A percentile compares a stretch with the other conserved stretches of the same genome.
Conservation (phyloP, 2,113 vertebrate species). For the Forbesichthys papilliferus region DNA sequence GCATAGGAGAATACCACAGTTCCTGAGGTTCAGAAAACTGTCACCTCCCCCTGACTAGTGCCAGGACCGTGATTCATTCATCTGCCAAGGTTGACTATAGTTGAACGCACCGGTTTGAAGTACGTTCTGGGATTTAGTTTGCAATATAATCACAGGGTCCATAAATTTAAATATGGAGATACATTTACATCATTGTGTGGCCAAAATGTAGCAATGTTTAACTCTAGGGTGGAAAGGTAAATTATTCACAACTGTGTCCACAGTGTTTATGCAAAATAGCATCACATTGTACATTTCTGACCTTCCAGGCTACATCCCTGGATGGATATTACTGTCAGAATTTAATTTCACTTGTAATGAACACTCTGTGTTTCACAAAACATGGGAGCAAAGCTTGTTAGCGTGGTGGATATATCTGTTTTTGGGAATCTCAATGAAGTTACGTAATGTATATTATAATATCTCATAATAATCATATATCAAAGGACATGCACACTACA, state of each 20-base stretch:
- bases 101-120: slow-evolving; percentile 34
- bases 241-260: slow-evolving; percentile 42
- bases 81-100: slow-evolving; percentile 20
- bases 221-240: neutral
- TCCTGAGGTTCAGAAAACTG: slow-evolving; percentile 36
- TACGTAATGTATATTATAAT: neutral
- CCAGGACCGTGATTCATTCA: slow-evolving; percentile 20
- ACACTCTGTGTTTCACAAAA: no score
- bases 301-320: neutral
- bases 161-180: slow-evolving; percentile 25
- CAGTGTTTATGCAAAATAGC: slow-evolving; percentile 29
- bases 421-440: neutral
- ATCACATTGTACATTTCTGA: slow-evolving; percentile 23
- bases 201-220: slow-evolving; percentile 9
- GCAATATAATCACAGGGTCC: slow-evolving; percentile 9
- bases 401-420: neutral
- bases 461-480: no score
- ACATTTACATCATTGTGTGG: slow-evolving; percentile 13
- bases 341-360: neutral
- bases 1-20: slow-evolving; percentile 38
- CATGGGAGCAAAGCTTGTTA: no score
- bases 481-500: no score
- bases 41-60: slow-evolving; percentile 21
- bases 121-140: neutral
- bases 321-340: neutral